Conservation (phyloP, 2,113 vertebrate species). For the Trachemys scripta region DNA sequence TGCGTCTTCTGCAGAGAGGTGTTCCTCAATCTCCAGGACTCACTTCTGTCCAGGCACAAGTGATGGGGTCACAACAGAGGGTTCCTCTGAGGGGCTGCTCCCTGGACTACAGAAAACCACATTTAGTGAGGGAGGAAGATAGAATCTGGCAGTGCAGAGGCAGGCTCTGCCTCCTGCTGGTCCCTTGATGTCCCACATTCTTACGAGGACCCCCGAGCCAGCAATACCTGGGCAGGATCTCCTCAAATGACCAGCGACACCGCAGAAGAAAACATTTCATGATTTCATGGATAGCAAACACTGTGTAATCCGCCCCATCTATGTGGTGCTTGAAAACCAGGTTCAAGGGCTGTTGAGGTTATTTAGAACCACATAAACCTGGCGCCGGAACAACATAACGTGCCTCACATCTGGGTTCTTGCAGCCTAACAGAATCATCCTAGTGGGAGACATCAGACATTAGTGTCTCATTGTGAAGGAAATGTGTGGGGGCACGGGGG, state of each 20-base stretch:
- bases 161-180: background rate
- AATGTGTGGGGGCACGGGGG: background rate
- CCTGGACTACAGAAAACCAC: background rate
- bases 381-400: background rate
- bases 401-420: background rate
- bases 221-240: background rate
- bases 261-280: background rate
- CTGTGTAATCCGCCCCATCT: background rate
- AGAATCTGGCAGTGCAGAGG: background rate
- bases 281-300: background rate
- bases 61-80: background rate
- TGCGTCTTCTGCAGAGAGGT: background rate
- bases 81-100: background rate
- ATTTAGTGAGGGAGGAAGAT: background rate
- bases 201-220: background rate
- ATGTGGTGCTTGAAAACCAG: background rate
- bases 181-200: background rate
- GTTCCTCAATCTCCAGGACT: background rate
- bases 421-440: background rate
- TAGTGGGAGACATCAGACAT: background rate
- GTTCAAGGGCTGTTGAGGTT: background rate
- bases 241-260: background rate
- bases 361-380: background rate
- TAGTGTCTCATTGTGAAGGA: background rate
- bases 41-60: background rate